phyloP scores from a whole-genome alignment of 2,113 vertebrate genomes.

The Pimephales promelas region DNA sequence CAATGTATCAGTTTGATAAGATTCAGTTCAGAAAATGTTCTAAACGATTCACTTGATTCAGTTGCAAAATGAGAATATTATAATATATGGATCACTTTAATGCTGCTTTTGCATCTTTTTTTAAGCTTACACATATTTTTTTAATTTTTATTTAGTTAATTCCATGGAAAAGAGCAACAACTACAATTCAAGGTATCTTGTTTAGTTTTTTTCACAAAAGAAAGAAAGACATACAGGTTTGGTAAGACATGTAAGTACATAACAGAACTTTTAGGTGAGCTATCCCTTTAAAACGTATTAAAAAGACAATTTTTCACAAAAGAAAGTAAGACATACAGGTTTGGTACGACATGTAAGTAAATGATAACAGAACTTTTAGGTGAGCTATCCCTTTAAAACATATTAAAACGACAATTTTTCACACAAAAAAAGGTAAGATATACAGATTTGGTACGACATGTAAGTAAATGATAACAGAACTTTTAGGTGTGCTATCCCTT shows the following conservation, averaged over 20 bases:
- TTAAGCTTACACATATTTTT: neutral
- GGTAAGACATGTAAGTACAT: neutral
- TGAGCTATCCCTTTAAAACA: neutral
- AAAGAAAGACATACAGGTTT: neutral
- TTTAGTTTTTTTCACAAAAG: neutral
- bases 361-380: neutral
- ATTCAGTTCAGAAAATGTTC: neutral
- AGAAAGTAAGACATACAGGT: neutral
- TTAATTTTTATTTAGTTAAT: neutral
- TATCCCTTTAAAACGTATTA: neutral
- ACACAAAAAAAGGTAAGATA: neutral
- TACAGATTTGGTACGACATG: neutral
- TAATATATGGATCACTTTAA: neutral
- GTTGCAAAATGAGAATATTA: neutral
- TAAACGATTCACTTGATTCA: neutral
- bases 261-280: neutral
- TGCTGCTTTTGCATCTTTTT: neutral
- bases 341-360: neutral
- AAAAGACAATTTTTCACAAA: no score
- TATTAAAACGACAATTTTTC: neutral
- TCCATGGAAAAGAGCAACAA: neutral
- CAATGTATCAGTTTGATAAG: neutral
- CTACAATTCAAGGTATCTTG: neutral
- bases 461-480: neutral
- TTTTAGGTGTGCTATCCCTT: constrained; percentile 16